A percentile compares a stretch with the other conserved stretches of the same genome.
These are phyloP conservation scores for Archivesica marissinica DNA, from an alignment of 1,140 invertebrate genomes.

Conservation along the genomic window DNA sequence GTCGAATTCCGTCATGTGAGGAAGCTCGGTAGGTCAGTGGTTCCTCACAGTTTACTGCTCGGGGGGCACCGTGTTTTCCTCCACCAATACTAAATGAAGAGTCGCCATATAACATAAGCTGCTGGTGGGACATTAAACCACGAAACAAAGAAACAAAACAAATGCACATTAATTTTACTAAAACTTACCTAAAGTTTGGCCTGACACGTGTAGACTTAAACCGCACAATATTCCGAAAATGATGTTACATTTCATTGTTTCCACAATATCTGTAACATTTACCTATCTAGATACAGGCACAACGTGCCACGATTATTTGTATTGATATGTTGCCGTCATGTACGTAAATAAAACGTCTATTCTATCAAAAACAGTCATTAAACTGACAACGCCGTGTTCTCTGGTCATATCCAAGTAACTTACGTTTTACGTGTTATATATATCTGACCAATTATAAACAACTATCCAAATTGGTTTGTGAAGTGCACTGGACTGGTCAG, in stretches of 20 bases:
- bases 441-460: too few species aligned
- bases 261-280: neutral
- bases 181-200: neutral
- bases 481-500: too few species aligned
- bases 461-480: too few species aligned
- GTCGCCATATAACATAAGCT: neutral
- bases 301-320: neutral
- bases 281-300: neutral
- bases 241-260: neutral
- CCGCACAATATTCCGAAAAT: neutral
- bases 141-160: neutral
- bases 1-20: neutral
- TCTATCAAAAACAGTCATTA: too few species aligned
- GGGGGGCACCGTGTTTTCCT: neutral
- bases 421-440: too few species aligned
- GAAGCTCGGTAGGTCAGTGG: too few species aligned
- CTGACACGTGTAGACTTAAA: neutral
- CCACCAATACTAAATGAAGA: neutral
- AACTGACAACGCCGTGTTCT: too few species aligned
- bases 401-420: too few species aligned
- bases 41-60: too few species aligned
- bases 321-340: neutral
- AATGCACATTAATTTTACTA: neutral
- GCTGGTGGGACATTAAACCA: neutral
- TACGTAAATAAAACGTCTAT: slow-evolving; percentile 19